phyloP scores from a whole-genome alignment of 2,113 vertebrate genomes.

The Saguinus imperator region DNA sequence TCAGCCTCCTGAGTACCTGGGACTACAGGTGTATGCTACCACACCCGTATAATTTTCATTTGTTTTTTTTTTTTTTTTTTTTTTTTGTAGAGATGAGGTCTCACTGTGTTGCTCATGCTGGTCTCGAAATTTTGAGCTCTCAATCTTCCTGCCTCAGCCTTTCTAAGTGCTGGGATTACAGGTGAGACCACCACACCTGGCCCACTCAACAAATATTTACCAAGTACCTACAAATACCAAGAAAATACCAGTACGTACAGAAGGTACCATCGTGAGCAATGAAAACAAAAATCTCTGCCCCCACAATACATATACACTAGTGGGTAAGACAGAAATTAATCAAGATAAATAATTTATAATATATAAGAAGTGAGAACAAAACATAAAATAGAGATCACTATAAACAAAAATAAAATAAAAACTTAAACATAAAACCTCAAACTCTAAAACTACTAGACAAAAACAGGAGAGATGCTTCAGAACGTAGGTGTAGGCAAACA shows the following conservation, averaged over 20 bases:
- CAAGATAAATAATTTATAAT: not conserved
- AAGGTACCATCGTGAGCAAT: not conserved
- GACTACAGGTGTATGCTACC: no score
- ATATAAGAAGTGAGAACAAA: not conserved
- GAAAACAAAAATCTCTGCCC: not conserved
- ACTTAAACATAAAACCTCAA: not conserved
- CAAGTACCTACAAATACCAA: not conserved
- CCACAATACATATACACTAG: not conserved
- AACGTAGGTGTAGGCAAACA: not conserved
- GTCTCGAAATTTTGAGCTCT: no score
- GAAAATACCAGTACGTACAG: not conserved
- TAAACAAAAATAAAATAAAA: not conserved
- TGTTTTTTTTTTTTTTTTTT: no score
- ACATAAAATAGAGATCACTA: not conserved
- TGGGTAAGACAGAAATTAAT: not conserved
- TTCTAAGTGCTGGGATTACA: no score
- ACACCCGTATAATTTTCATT: no score
- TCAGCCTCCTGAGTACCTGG: no score
- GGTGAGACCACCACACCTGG: no score
- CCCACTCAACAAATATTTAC: not conserved
- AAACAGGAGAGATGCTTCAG: not conserved
- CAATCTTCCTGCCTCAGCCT: no score
- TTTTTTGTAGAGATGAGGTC: no score
- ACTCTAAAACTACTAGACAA: not conserved
- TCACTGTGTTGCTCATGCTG: no score